phyloP scores from a whole-genome alignment of 1,140 invertebrate species.

The Drosophila kikkawai region DNA sequence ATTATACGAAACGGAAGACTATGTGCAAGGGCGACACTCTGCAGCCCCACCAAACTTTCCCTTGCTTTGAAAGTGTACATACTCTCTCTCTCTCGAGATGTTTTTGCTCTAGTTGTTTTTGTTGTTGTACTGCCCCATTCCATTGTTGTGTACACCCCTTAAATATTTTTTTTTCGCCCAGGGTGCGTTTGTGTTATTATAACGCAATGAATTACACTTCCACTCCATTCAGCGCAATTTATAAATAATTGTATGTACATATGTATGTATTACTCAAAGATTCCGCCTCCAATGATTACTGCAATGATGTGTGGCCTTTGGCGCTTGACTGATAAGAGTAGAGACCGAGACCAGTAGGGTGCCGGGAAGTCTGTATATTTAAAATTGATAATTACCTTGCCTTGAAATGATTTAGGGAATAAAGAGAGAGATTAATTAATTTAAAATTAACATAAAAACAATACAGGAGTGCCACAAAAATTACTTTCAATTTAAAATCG shows the following conservation, averaged over 20 bases:
- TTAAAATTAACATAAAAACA: neutral
- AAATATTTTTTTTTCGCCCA: constrained; percentile 22
- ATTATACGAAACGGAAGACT: constrained; percentile 28
- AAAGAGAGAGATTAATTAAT: neutral
- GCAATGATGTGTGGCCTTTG: constrained; percentile 30
- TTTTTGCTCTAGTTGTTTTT: constrained; percentile 7
- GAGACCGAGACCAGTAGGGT: constrained; percentile 12
- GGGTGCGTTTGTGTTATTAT: constrained; percentile 49
- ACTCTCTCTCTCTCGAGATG: constrained; percentile 15
- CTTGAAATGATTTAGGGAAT: neutral
- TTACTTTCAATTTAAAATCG: neutral
- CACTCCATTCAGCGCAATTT: constrained; percentile 15
- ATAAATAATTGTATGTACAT: neutral
- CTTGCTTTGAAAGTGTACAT: constrained; percentile 32
- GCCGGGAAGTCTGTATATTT: constrained; percentile 18
- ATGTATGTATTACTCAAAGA: neutral
- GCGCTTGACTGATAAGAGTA: constrained; percentile 41
- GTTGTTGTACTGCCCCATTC: neutral
- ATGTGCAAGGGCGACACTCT: constrained; percentile 10
- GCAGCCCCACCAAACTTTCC: constrained; percentile 29
- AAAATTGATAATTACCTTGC: constrained; percentile 9
- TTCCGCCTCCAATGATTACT: constrained; percentile 23
- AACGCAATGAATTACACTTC: constrained; percentile 11
- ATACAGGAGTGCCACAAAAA: neutral
- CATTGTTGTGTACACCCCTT: constrained; percentile 57